Evolutionary conservation across 1,140 invertebrate species (phyloP).

Genomic region (Leucophenga varia): DNA sequence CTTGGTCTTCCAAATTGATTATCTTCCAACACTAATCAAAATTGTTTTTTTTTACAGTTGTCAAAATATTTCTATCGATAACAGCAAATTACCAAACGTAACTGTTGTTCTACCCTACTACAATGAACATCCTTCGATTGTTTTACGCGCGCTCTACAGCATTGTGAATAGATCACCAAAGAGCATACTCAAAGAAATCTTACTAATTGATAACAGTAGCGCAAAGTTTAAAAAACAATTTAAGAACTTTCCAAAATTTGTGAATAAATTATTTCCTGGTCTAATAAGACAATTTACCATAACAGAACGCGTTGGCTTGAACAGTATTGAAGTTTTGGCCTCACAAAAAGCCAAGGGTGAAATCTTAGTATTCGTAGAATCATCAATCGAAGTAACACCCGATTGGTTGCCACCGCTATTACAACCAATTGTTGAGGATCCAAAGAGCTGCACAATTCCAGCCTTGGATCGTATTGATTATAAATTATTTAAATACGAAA

Average conservation of each 20-base stretch:
- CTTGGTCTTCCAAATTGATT: too few relatives aligned
- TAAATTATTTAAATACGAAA: constrained; percentile 15
- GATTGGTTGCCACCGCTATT: constrained; percentile 76
- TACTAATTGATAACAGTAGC: constrained; percentile 88
- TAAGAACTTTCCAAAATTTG: constrained; percentile 66
- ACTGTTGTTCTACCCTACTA: too few relatives aligned
- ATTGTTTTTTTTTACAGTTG: too few relatives aligned
- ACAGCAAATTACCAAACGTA: too few relatives aligned
- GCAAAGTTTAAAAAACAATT: constrained; percentile 60
- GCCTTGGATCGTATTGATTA: constrained; percentile 65
- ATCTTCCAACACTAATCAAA: too few relatives aligned
- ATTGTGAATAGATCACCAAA: constrained; percentile 77
- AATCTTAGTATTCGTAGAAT: constrained; percentile 87
- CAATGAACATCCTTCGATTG: constrained; percentile 84
- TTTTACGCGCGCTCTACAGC: constrained; percentile 79
- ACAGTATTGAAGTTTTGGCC: constrained; percentile 80
- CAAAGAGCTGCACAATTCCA: constrained; percentile 78
- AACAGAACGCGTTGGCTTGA: constrained; percentile 74
- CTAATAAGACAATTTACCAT: constrained; percentile 69
- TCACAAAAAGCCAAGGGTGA: constrained; percentile 75
- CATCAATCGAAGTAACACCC: constrained; percentile 83
- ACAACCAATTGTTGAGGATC: constrained; percentile 68
- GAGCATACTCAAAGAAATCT: constrained; percentile 79
- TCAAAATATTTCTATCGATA: too few relatives aligned
- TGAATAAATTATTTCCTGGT: neutral